Evolutionary conservation across 2,888 invertebrate genomes (phyloP).

Genomic region (Aromia moschata): DNA sequence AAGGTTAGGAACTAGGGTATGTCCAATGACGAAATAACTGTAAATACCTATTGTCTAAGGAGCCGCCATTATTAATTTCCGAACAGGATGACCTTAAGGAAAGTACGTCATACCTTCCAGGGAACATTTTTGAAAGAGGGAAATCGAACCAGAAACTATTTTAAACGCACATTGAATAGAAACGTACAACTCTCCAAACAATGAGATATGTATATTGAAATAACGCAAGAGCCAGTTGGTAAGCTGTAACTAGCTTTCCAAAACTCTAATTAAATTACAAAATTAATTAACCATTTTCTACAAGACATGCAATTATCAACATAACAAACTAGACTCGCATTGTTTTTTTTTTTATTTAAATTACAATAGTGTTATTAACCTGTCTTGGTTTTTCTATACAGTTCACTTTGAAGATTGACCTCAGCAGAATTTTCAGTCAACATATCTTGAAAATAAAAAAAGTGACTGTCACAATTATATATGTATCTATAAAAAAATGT

Average conservation of each 20-base stretch:
- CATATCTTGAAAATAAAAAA: too few species aligned
- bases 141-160: conserved; percentile 2
- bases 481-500: too few species aligned
- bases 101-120: conserved; percentile 17
- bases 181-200: too few species aligned
- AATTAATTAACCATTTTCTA: background rate
- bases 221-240: background rate
- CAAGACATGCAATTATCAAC: conserved; percentile 2
- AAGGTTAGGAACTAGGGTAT: conserved; percentile 36
- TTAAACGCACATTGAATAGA: background rate
- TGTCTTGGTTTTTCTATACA: too few species aligned
- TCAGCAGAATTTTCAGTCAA: too few species aligned
- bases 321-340: too few species aligned
- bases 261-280: background rate
- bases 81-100: conserved; percentile 43
- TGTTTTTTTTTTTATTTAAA: too few species aligned
- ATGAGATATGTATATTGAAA: background rate
- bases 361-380: too few species aligned
- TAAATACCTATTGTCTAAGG: conserved; percentile 36
- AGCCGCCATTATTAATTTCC: conserved; percentile 37
- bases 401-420: too few species aligned
- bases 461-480: too few species aligned
- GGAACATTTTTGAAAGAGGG: background rate
- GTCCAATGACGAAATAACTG: conserved; percentile 43
- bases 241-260: conserved; percentile 7